Evolutionary conservation across 2,888 invertebrate species (phyloP), one percentile per base, ranked within the genome.

Genomic region (Eudemis profundana): DNA sequence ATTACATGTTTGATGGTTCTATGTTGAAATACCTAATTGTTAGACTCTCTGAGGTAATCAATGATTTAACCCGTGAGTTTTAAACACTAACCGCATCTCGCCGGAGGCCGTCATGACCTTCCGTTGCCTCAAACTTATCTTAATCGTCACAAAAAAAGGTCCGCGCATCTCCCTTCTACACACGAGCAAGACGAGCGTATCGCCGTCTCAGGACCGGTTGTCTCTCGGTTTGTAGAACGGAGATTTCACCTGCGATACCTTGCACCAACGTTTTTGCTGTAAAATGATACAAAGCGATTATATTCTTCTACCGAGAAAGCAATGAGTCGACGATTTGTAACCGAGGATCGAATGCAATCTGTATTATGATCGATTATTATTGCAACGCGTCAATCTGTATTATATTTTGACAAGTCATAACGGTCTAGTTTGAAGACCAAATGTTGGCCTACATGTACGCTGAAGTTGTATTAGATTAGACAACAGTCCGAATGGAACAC

Each of bases 181-280:
- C 59, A 66, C 66, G 72, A 77, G 72, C 72, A 69, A 76, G 76
- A 74, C 69, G 74, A 57, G 36, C 29, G 23, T 46, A 64, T 59
- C 61, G 57, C 61, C 59, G 57, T 65, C 68, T 65, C 68, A 73
- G 73, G 79, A 87, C 87, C 84, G 85, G 86, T 85, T 78, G 62
- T 64, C 72, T 70, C 69, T 74, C 73, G 69, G 74, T 86, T 85
- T 78, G 84, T 86, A 72, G 86, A 72, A 82, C 86, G 76, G 69
- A 78, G 84, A 85, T 87, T 87, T 87, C 87, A 86, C 87, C 83
- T 83, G 79, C 74, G 74, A 70, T 65, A 63, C 56, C 65, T 44
- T 65, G 72, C 66, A 69, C 71, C 73, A 69, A 72, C 73, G 73
- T 71, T 74, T 74, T 76, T 70, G 72, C 72, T 75, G 76, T 74